phyloP scores from a whole-genome alignment of 2,888 invertebrate genomes.

The Andrena trimmerana region DNA sequence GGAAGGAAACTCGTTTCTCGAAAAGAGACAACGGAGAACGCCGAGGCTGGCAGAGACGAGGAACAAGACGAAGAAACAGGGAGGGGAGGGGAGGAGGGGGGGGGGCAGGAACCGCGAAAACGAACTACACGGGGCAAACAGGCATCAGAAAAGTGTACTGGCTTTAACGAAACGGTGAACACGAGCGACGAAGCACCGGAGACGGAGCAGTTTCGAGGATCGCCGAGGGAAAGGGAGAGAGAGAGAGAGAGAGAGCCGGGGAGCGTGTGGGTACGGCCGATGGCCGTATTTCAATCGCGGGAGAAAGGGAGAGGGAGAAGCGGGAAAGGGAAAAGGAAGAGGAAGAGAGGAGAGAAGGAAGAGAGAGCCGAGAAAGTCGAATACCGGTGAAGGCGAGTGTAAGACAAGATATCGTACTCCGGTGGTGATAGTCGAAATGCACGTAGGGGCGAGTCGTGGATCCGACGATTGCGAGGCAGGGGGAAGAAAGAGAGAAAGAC shows the following conservation, averaged over 20 bases:
- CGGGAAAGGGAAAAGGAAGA: neutral
- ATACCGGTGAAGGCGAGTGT: slow-evolving; percentile 74
- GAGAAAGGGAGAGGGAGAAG: slow-evolving; percentile 64
- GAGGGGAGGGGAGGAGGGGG: neutral
- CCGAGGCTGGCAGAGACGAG: slow-evolving; percentile 40
- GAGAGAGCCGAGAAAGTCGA: slow-evolving; percentile 76
- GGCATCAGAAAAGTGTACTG: slow-evolving; percentile 65
- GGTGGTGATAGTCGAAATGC: slow-evolving; percentile 63
- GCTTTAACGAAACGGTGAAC: slow-evolving; percentile 68
- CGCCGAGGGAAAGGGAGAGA: slow-evolving; percentile 22
- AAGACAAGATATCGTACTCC: slow-evolving; percentile 67
- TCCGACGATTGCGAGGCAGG: slow-evolving; percentile 25
- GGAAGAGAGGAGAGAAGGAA: slow-evolving; percentile 12
- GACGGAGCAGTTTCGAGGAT: slow-evolving; percentile 42
- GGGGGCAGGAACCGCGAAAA: slow-evolving; percentile 50
- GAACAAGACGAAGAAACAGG: slow-evolving; percentile 36
- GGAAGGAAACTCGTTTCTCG: slow-evolving; percentile 63
- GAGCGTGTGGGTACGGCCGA: slow-evolving; percentile 69
- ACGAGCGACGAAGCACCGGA: slow-evolving; percentile 60
- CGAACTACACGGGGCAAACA: slow-evolving; percentile 50
- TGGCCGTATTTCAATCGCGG: slow-evolving; percentile 81
- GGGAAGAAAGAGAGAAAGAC: slow-evolving; percentile 1
- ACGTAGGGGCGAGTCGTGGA: slow-evolving; percentile 50
- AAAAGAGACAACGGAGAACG: slow-evolving; percentile 57
- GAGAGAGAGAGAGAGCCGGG: slow-evolving; percentile 5